Evolutionary conservation across 2,888 invertebrate species (phyloP), one percentile per base, ranked within the genome.

Genomic region (Allacma fusca): DNA sequence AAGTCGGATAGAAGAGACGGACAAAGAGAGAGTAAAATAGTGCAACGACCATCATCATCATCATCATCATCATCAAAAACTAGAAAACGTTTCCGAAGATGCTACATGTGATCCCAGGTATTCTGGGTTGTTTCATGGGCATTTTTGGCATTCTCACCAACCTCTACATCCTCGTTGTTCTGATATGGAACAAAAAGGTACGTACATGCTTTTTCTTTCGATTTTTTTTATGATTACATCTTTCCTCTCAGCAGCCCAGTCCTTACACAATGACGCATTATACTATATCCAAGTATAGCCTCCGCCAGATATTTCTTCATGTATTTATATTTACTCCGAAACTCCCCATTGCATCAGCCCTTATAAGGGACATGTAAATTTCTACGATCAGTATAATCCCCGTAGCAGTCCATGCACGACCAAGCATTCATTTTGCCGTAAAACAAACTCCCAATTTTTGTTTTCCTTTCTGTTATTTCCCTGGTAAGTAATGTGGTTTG

Each of bases 101-200:
- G 81, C 74, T 79, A 76, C 82, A 81, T 79, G 77, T 81, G 73
- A 80, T 82, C 77, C 64, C 82, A 71, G 82, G 82, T 43, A 69
- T 79, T 75, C 70, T 83, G 70, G 83, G 82, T 78, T 79, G 70
- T 79, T 80, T 70, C 62, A 80, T 84, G 81, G 83, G 83, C 75
- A 79, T 84, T 74, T 82, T 92, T 84, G 93, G 93, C 84, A 88
- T 93, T 82, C 87, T 92, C 83, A 90, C 93, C 86, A 93, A 93
- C 87, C 91, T 89, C 71, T 93, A 92, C 86, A 91, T 93, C 85
- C 88, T 93, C 57, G 89, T 92, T 85, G 90, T 93, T 85, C 91
- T 93, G 78, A 87, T 93, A 72, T 89, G 93, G 78, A 91, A 92
- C 75, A 91, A 91, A 87, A 92, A 92, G 91, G 92, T 92, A 85